Base-by-base conservation (phyloP, 1,140 invertebrate genomes). In the Heliconius congener region DNA sequence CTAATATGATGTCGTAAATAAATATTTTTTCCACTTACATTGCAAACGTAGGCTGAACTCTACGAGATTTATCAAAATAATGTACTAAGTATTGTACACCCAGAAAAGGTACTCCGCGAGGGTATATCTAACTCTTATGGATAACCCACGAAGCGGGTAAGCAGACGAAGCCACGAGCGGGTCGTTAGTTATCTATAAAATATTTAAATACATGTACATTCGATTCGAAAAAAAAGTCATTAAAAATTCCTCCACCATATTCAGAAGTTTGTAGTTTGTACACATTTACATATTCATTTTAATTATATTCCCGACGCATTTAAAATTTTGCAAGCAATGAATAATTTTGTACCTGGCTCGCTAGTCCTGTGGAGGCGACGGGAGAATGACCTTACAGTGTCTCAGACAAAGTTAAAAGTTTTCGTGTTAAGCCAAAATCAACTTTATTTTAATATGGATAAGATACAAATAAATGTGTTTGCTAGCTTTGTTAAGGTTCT, bases 351-450 rank as follows among this genome's bases (percentile, higher is more conserved):
- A 83, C 82, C 82, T 81, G 80, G 80, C 76, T 78, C 75, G 73
- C 81, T 74, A 80, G 82, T 79, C 71, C 80, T 78, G 73, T 79
- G 52, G 73, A 82, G 77, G 77, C 77, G 81, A 82, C 80, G 71
- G 72, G 80, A 84, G 82, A 87, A 87, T 84, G 85, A 88, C 86
- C 86, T 83, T 75, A 77, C 82, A 75, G 78, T 79, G 74, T 71
- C 75, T 73, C 73, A 55, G 42, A 72, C 74, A 75, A 80, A 81
- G 77, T 71, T 42, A 66, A 30, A 73, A 81, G 52, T n/a, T 52
- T 19, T 60, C 5, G 23, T 18, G 73, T 11, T 23, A 52, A 76
- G 27, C 50, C 39, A 82, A 82, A 82, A 80, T 52, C 3, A 66
- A 66, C 60, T 9, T 30, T 66, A 66, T 66, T n/a, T 27, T n/a